Conservation (phyloP, 2,888 invertebrate species). For the Brachynemurus nebulosus region DNA sequence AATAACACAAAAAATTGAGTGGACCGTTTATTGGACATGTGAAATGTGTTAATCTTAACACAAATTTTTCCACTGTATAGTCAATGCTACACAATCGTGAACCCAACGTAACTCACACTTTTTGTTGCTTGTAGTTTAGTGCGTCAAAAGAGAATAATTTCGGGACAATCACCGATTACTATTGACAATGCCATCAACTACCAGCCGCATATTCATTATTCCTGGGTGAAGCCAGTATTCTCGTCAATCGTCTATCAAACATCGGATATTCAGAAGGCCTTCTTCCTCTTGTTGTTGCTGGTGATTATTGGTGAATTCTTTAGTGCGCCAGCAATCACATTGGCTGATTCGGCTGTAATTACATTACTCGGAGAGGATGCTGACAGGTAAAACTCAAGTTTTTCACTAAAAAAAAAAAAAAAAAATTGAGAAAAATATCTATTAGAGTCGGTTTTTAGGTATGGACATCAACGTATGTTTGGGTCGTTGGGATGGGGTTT, state of each 20-base stretch:
- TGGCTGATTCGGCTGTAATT: slow-evolving; percentile 86
- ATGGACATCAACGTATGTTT: slow-evolving; percentile 96
- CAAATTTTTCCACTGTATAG: too few relatives aligned
- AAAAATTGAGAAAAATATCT: too few relatives aligned
- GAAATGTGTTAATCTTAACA: too few relatives aligned
- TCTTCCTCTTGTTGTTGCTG: slow-evolving; percentile 82
- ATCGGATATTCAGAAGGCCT: slow-evolving; percentile 86
- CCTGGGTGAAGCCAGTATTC: slow-evolving; percentile 81
- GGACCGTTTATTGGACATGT: too few relatives aligned
- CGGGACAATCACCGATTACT: slow-evolving; percentile 57
- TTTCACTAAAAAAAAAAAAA: neutral
- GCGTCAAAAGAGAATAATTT: slow-evolving; percentile 30
- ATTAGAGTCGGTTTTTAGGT: slow-evolving; percentile 32
- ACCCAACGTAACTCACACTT: too few relatives aligned
- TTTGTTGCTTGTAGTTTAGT: slow-evolving; percentile 20
- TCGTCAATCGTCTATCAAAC: slow-evolving; percentile 85
- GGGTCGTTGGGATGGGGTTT: slow-evolving; percentile 96
- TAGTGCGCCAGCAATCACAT: slow-evolving; percentile 86
- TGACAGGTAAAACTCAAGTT: slow-evolving; percentile 37
- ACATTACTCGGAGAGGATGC: slow-evolving; percentile 80
- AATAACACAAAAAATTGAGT: too few relatives aligned
- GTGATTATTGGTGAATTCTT: slow-evolving; percentile 97
- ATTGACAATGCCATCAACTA: slow-evolving; percentile 67
- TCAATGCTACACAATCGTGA: too few relatives aligned
- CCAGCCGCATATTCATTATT: slow-evolving; percentile 48